Base-by-base conservation (phyloP, 2,888 invertebrate genomes). In the Zaprionus lineosus region DNA sequence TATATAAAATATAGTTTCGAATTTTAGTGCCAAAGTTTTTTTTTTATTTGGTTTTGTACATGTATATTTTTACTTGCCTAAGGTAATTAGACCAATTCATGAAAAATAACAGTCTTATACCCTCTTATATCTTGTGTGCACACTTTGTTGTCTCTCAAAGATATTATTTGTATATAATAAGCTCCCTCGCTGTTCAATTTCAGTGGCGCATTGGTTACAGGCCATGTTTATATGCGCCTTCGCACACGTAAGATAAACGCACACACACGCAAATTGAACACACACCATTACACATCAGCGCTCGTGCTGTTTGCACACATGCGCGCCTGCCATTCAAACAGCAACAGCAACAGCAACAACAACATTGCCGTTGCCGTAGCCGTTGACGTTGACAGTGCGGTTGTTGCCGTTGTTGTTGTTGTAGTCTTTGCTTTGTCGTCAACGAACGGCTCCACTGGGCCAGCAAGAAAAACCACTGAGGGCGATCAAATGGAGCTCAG, bases 391-490 rank as follows among this genome's bases (percentile, higher is more conserved):
- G 36, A 34, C 36, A 24, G n/a, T 24, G 6, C 19, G 19, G 24
- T 5, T n/a, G 8, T 24, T 33, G 46, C 11, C 15, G 31, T 8
- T 8, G 40, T 5, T n/a, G 6, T 29, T 33, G 46, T 15, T 12
- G 31, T 6, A 8, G 56, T 7, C 48, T 33, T 31, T 33, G n/a
- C 6, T 24, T 24, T 5, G 19, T 6, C 26, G 34, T 5, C 57
- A 34, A 24, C 52, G 47, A 57, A 19, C 26, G 33, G 60, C 37
- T 55, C 37, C 26, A 41, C 28, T 19, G 57, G 33, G 50, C 36
- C 59, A 73, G 63, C 59, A 76, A 74, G 84, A 82, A 81, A 86
- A 79, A 85, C 73, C 61, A 57, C 51, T 52, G 63, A 63, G 64
- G 56, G 65, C 62, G 64, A 48, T 60, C 65, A 59, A 46, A 52